These are phyloP conservation scores for Liposcelis brunnea DNA, from an alignment of 2,888 invertebrate genomes.

Conservation along the genomic window DNA sequence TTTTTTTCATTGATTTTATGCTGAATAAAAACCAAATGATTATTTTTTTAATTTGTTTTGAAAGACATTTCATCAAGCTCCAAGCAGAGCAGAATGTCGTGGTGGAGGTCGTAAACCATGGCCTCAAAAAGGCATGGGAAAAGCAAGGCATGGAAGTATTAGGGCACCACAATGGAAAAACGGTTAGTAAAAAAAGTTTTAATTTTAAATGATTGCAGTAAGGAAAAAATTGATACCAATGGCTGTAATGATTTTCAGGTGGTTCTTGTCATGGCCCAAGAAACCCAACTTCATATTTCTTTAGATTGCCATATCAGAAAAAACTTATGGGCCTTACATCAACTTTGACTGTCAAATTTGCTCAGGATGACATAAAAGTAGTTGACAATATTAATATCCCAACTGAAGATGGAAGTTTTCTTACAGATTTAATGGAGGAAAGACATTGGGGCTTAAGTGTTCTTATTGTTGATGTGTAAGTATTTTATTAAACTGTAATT, in stretches of 20 bases:
- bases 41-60: slow-evolving; percentile 2
- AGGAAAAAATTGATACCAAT: no score
- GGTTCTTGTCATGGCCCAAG: slow-evolving; percentile 81
- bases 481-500: slow-evolving; percentile 17
- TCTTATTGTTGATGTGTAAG: slow-evolving; percentile 80
- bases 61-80: not conserved
- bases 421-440: slow-evolving; percentile 61
- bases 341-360: slow-evolving; percentile 75
- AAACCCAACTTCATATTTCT: slow-evolving; percentile 79
- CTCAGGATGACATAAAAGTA: slow-evolving; percentile 88
- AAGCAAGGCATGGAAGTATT: slow-evolving; percentile 81
- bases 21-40: not conserved
- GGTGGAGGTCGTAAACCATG: slow-evolving; percentile 80
- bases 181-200: slow-evolving; percentile 29
- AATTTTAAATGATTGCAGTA: no score
- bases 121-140: slow-evolving; percentile 89
- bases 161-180: slow-evolving; percentile 72
- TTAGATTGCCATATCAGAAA: slow-evolving; percentile 69
- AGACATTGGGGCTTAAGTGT: slow-evolving; percentile 95
- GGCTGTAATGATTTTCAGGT: slow-evolving; percentile 10
- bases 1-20: slow-evolving; percentile 7
- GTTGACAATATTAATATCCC: slow-evolving; percentile 77
- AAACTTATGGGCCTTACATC: slow-evolving; percentile 67
- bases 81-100: slow-evolving; percentile 26
- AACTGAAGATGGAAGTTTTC: slow-evolving; percentile 54